A percentile compares a stretch with the other conserved stretches of the same genome.
Evolutionary conservation across 1,140 invertebrate genomes (phyloP).

Genomic region (Diprion similis): DNA sequence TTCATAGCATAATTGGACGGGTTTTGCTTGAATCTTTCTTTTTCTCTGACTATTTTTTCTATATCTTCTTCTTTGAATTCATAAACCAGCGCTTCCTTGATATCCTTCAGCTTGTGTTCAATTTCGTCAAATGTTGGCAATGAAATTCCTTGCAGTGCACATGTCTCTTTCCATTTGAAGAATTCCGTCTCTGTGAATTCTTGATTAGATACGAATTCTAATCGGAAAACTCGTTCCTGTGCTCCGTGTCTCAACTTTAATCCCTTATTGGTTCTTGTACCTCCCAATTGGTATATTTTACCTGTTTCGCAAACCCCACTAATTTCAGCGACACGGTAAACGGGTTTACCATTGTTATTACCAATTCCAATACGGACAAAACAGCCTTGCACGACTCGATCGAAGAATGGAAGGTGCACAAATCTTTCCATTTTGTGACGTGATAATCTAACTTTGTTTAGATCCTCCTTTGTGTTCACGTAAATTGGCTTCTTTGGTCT

Average conservation of each 20-base stretch:
- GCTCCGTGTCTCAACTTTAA: slow-evolving; percentile 80
- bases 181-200: slow-evolving; percentile 95
- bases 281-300: slow-evolving; percentile 92
- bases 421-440: slow-evolving; percentile 93
- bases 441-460: slow-evolving; percentile 88
- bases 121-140: slow-evolving; percentile 87
- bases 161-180: slow-evolving; percentile 89
- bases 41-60: slow-evolving; percentile 89
- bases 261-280: slow-evolving; percentile 92
- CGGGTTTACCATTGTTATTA: slow-evolving; percentile 84
- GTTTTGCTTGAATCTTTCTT: slow-evolving; percentile 88
- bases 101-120: slow-evolving; percentile 85
- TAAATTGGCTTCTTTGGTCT: slow-evolving; percentile 68
- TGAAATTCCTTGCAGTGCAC: slow-evolving; percentile 75
- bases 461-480: slow-evolving; percentile 79
- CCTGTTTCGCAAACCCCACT: slow-evolving; percentile 94
- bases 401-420: slow-evolving; percentile 96
- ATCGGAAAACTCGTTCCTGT: slow-evolving; percentile 90
- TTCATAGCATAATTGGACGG: slow-evolving; percentile 98
- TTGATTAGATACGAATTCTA: slow-evolving; percentile 98
- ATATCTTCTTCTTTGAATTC: slow-evolving; percentile 86
- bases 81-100: slow-evolving; percentile 88
- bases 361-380: slow-evolving; percentile 98
- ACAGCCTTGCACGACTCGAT: slow-evolving; percentile 87
- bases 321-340: slow-evolving; percentile 95